phyloP scores from a whole-genome alignment of 2,113 vertebrate genomes.

The Lepus americanus region DNA sequence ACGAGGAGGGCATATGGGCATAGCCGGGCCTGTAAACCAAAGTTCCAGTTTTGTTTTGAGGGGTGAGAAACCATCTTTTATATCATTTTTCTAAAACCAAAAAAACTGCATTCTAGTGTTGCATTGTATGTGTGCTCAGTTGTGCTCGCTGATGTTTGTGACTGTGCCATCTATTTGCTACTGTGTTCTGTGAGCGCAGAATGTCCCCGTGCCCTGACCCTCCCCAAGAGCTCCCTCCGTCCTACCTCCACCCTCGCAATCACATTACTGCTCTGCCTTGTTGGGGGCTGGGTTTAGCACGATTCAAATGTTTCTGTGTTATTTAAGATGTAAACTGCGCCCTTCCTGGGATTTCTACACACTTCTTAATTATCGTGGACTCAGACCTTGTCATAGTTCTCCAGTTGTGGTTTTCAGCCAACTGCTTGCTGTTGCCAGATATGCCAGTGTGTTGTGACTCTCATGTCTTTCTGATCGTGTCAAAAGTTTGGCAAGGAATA shows the following conservation, averaged over 20 bases:
- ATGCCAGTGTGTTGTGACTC: conserved; percentile 57
- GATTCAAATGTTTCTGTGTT: conserved; percentile 68
- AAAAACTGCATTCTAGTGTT: conserved; percentile 75
- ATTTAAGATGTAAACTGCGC: conserved; percentile 46
- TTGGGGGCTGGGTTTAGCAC: conserved; percentile 66
- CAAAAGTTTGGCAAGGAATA: conserved; percentile 70
- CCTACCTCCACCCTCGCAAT: background rate
- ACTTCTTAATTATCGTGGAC: conserved; percentile 52
- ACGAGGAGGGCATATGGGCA: conserved; percentile 99
- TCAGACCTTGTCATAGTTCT: conserved; percentile 56
- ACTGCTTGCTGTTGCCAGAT: conserved; percentile 68
- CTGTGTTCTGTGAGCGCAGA: conserved; percentile 63
- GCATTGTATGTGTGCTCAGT: conserved; percentile 70
- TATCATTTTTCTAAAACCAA: conserved; percentile 80
- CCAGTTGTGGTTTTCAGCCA: background rate
- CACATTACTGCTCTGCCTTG: conserved; percentile 63
- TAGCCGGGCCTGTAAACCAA: conserved; percentile 95
- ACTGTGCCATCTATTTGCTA: conserved; percentile 69
- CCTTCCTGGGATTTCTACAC: conserved; percentile 36
- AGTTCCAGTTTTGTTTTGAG: conserved; percentile 96
- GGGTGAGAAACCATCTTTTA: conserved; percentile 94
- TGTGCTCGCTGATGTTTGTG: conserved; percentile 74
- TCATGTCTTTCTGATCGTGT: conserved; percentile 59
- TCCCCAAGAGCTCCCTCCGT: conserved; percentile 28
- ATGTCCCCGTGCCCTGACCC: background rate